phyloP scores from a whole-genome alignment of 2,797 vertebrate genomes.

The Pantherophis vulpinus region DNA sequence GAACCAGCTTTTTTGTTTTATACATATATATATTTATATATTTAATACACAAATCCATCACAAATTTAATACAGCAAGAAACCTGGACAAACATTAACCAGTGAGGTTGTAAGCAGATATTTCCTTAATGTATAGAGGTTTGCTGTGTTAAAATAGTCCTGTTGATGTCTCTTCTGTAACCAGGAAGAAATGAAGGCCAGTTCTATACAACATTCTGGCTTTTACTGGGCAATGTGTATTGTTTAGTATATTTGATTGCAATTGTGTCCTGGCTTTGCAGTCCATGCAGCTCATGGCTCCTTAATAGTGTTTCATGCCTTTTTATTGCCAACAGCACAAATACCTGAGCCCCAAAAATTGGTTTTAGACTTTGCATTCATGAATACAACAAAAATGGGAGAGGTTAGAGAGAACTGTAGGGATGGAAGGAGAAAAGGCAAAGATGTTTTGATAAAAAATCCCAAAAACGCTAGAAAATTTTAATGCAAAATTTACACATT shows the following conservation, averaged over 20 bases:
- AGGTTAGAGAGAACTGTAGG: background rate
- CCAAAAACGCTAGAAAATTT: background rate
- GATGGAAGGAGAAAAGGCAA: background rate
- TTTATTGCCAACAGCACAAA: background rate
- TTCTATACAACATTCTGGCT: background rate
- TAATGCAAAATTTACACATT: conserved; percentile 6
- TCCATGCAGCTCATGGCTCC: background rate
- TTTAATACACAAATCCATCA: conserved; percentile 76
- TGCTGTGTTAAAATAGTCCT: background rate
- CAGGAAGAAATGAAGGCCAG: rapidly evolving
- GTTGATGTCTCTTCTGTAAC: background rate
- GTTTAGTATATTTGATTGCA: background rate
- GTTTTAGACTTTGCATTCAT: conserved; percentile 3
- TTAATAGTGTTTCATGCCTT: background rate
- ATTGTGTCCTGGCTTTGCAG: background rate
- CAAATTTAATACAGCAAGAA: conserved; percentile 70
- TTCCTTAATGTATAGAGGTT: conserved; percentile 47
- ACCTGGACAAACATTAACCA: conserved; percentile 65
- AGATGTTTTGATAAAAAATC: rapidly evolving
- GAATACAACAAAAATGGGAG: background rate
- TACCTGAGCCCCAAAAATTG: background rate
- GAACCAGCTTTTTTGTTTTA: conserved; percentile 60
- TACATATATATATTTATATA: conserved; percentile 68
- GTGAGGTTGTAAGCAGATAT: conserved; percentile 60
- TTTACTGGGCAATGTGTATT: background rate